Conservation (phyloP, 2,888 invertebrate species). For the Drosophila dives region DNA sequence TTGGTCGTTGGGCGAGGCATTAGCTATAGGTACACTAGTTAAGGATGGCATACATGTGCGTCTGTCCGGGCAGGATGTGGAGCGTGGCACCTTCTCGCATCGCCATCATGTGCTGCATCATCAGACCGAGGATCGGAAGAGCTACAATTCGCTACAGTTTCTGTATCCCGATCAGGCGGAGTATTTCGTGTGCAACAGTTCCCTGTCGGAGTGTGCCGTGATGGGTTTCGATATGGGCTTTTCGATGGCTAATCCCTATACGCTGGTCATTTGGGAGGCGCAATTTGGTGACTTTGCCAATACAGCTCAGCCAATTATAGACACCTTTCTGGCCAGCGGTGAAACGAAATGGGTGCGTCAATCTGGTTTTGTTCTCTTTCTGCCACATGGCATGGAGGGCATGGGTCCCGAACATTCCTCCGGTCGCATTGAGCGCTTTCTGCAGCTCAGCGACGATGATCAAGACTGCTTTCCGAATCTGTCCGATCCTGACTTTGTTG, state of each 20-base stretch:
- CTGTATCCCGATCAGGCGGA: slow-evolving; percentile 97
- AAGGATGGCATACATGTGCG: slow-evolving; percentile 98
- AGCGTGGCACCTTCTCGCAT: slow-evolving; percentile 97
- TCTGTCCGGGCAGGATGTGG: slow-evolving; percentile 97
- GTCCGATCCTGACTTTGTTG: slow-evolving; percentile 91
- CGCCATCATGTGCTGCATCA: slow-evolving; percentile 99
- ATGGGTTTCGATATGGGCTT: slow-evolving; percentile 98
- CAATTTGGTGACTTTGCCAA: slow-evolving; percentile 99
- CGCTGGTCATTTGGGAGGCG: slow-evolving; percentile 98
- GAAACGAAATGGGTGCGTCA: slow-evolving; percentile 99
- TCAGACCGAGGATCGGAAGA: slow-evolving; percentile 96
- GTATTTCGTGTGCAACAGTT: slow-evolving; percentile 99
- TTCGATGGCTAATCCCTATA: slow-evolving; percentile 98
- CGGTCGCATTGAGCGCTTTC: slow-evolving; percentile 88
- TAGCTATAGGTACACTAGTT: slow-evolving; percentile 98
- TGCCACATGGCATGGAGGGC: slow-evolving; percentile 99
- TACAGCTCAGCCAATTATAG: slow-evolving; percentile 98
- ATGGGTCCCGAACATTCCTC: slow-evolving; percentile 94
- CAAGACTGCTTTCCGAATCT: slow-evolving; percentile 96
- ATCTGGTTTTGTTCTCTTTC: slow-evolving; percentile 95
- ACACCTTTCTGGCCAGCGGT: slow-evolving; percentile 95
- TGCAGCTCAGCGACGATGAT: slow-evolving; percentile 98
- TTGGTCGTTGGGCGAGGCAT: slow-evolving; percentile 98
- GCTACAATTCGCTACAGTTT: slow-evolving; percentile 93
- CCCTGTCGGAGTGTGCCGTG: slow-evolving; percentile 95